Base-by-base conservation (phyloP, 2,113 vertebrate genomes). In the Salvelinus alpinus region DNA sequence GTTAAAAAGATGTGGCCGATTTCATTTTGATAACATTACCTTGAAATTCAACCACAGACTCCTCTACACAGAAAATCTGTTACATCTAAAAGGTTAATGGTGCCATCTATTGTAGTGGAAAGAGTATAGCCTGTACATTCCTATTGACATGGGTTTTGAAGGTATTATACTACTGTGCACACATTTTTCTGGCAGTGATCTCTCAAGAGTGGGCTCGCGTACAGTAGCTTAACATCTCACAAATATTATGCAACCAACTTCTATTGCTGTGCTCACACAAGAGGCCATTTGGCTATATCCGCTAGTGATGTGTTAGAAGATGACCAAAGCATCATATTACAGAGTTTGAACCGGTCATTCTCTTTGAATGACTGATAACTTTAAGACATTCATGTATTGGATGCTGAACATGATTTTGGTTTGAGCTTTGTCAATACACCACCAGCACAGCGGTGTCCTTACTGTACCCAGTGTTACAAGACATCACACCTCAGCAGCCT, bases 201-300 rank as follows among this genome's bases (percentile, higher is more conserved):
- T 79, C 85, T 80, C 76, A 76, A 62, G 80, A 86, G 83, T 85
- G 80, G 86, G 85, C 62, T 74, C 66, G 38, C 64, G 74, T 76
- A 71, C 81, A 77, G 70, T 47, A 67, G 64, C 70, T 78, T 71
- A 86, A 81, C 76, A 84, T 78, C 81, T 86, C 85, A 87, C 78
- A 73, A 82, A 81, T 81, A 90, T 91, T 91, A 90, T 87, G 86
- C 86, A 91, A 91, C 84, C 84, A 78, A 84, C 84, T 87, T 85
- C 78, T 83, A 84, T 74, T 77, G 83, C 83, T 85, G 79, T 78
- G 76, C 79, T 86, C 71, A 77, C 83, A 78, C 85, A 84, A 73
- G 80, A 82, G 82, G 77, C 76, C 75, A 74, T 85, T 84, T 76
- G 80, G 78, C 78, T 80, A 85, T 85, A 78, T 87, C 80, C 86